Conservation (phyloP, 1,140 invertebrate species). For the Caenorhabditis latens region DNA sequence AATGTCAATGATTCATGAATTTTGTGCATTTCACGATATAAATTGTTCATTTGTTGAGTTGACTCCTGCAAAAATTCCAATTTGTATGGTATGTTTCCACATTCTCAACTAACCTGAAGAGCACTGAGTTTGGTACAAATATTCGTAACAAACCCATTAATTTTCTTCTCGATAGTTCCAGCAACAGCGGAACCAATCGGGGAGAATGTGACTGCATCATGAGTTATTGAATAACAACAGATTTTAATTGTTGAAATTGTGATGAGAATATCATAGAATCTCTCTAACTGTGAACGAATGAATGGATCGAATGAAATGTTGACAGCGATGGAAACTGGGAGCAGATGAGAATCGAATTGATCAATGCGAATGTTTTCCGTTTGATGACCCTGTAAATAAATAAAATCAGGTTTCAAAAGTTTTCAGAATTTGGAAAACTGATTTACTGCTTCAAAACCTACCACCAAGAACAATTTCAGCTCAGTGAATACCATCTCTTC, state of each 20-base stretch:
- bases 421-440: neutral
- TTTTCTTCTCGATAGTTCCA: constrained; percentile 21
- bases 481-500: constrained; percentile 43
- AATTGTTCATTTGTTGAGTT: constrained; percentile 33
- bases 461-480: constrained; percentile 31
- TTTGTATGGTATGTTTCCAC: neutral
- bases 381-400: constrained; percentile 11
- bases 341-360: neutral
- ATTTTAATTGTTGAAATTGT: constrained; percentile 37
- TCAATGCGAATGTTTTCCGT: constrained; percentile 31
- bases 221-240: constrained; percentile 25
- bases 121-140: constrained; percentile 9
- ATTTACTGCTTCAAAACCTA: neutral
- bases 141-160: constrained; percentile 6
- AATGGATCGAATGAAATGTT: constrained; percentile 43
- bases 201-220: constrained; percentile 17
- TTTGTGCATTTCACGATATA: constrained; percentile 15
- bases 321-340: neutral
- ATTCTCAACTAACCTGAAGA: neutral
- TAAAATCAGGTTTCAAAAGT: neutral
- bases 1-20: constrained; percentile 9
- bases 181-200: neutral
- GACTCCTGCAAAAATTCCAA: neutral
- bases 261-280: constrained; percentile 8
- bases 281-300: constrained; percentile 3